Percentiles rank a stretch among this genome's conserved stretches.
phyloP scores from a whole-genome alignment of 2,797 vertebrate species.

The Alcedo quadribrachys region DNA sequence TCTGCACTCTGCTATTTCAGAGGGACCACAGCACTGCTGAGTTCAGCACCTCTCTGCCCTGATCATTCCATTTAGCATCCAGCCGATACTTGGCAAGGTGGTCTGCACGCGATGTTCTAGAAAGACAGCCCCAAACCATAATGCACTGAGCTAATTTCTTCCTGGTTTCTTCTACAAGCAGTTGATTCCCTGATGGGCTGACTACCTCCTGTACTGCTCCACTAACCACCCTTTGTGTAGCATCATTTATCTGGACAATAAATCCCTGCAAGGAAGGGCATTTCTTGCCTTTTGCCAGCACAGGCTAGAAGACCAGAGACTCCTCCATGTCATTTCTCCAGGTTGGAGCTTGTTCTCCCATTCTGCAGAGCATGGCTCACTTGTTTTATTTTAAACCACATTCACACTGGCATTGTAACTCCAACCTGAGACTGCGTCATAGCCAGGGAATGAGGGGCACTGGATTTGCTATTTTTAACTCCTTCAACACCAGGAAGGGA shows the following conservation, averaged over 20 bases:
- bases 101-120: neutral
- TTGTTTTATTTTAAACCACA: slow-evolving; percentile 44
- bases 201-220: neutral
- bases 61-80: accelerated
- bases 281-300: neutral
- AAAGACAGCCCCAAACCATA: neutral
- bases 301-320: neutral
- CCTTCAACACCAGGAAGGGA: neutral
- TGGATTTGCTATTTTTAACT: slow-evolving; percentile 60
- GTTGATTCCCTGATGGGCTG: neutral
- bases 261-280: neutral
- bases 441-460: slow-evolving; percentile 45
- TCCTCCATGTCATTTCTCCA: neutral
- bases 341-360: neutral
- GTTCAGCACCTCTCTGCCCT: neutral
- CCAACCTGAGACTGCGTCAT: slow-evolving; percentile 47
- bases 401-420: slow-evolving; percentile 24
- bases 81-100: neutral
- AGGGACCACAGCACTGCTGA: neutral
- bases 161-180: neutral
- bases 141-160: neutral
- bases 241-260: neutral
- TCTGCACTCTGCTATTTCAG: neutral
- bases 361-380: neutral
- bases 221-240: neutral